Evolutionary conservation across 2,888 invertebrate species (phyloP).

Genomic region (Drosophila lutescens): DNA sequence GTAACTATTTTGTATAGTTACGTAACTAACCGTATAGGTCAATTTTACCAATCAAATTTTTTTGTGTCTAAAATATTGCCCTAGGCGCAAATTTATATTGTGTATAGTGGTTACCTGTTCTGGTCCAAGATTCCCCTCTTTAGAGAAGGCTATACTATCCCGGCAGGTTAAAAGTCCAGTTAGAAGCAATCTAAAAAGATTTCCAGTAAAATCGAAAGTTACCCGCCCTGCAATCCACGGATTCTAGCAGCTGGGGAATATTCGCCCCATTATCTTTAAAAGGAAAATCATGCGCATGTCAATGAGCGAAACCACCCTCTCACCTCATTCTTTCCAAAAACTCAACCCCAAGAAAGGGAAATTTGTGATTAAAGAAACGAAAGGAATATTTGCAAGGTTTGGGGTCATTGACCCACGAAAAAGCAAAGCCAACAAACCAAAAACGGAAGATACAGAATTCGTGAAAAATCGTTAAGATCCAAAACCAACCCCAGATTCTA

Average conservation of each 20-base stretch:
- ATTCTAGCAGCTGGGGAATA: not conserved
- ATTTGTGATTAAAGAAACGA: conserved; percentile 51
- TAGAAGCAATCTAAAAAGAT: too few species aligned
- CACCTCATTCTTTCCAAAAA: conserved; percentile 48
- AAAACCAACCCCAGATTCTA: conserved; percentile 55
- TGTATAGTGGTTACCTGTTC: too few species aligned
- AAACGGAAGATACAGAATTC: conserved; percentile 39
- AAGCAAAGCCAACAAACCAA: conserved; percentile 53
- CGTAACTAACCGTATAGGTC: too few species aligned
- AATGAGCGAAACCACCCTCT: conserved; percentile 42
- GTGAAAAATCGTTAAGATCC: conserved; percentile 26
- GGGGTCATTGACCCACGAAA: conserved; percentile 63
- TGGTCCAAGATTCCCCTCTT: too few species aligned
- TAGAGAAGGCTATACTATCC: too few species aligned
- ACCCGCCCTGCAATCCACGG: not conserved
- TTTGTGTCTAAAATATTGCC: too few species aligned
- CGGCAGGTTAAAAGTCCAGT: too few species aligned
- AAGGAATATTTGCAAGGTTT: conserved; percentile 72
- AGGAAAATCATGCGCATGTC: conserved; percentile 64
- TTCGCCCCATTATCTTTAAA: conserved; percentile 17
- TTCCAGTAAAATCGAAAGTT: too few species aligned
- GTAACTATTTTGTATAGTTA: too few species aligned
- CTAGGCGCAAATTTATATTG: too few species aligned
- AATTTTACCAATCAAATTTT: too few species aligned
- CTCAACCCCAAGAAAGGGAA: conserved; percentile 43